Base-by-base conservation (phyloP, 2,888 invertebrate genomes). In the Gnatocerus cornutus region DNA sequence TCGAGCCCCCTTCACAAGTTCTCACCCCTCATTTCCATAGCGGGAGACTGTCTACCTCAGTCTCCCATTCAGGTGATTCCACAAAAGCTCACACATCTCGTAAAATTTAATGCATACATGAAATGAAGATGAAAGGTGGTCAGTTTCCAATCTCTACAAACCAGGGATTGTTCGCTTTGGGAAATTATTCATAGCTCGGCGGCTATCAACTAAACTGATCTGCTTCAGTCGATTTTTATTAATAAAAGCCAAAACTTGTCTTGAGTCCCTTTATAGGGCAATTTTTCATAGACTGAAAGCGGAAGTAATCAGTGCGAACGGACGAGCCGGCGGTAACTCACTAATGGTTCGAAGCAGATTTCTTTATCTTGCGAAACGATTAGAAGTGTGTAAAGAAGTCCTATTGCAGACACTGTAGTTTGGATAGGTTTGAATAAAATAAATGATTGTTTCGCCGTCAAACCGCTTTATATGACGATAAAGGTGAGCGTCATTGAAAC, bases 51-150 rank as follows among this genome's bases (percentile, higher is more conserved):
- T 41, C 27, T 55, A 52, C 45, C 37, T 37, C 56, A 48, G 56
- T 21, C 29, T 16, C 21, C 46, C 37, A 37, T 48, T 45, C 65
- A 65, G 66, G 69, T 66, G 66, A 62, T 56, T 70, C 55, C 43
- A 56, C 62, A 61, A 66, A 56, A 16, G 56, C 43, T 62, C 29
- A 41, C 53, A 71, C 33, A 71, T 58, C 67, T 68, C 68, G 71
- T 71, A 68, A 71, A 71, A 71, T 68, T 71, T 63, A 72, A 70
- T 72, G 70, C 73, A 66, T 71, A 72, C 70, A 72, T 72, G 69
- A 73, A 72, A 73, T 72, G 71, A 70, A 68, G 62, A 70, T 70
- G 71, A 63, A 68, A 63, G 65, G 61, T 68, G 59, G 9, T 61
- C 27, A 14, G 30, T 67, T 45, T 50, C 48, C 50, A 68, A 70